A percentile compares a stretch with the other conserved stretches of the same genome.
Evolutionary conservation across 2,888 invertebrate species (phyloP).

Genomic region (Nowickia ferox): DNA sequence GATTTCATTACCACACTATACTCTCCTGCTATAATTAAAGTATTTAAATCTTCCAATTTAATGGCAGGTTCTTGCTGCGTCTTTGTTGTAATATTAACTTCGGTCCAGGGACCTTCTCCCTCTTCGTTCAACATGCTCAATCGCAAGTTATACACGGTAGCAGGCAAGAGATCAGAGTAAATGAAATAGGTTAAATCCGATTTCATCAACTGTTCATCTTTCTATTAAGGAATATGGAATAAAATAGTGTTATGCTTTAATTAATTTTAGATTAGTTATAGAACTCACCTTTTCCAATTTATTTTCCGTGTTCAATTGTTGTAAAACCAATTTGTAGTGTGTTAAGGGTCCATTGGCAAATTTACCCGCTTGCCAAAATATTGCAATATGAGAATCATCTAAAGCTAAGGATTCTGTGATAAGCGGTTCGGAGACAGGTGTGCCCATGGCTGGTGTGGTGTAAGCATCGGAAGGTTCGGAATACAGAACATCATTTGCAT

Average conservation of each 20-base stretch:
- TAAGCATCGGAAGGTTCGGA: conserved; percentile 91
- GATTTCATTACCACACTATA: conserved; percentile 75
- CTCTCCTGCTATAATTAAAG: conserved; percentile 74
- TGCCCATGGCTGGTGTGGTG: conserved; percentile 88
- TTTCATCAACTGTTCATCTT: conserved; percentile 13
- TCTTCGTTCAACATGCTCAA: conserved; percentile 91
- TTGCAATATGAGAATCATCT: conserved; percentile 91
- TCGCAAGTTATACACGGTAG: conserved; percentile 88
- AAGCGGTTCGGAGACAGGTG: conserved; percentile 90
- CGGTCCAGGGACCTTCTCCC: conserved; percentile 90
- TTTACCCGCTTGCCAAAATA: conserved; percentile 94
- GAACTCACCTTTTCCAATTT: conserved; percentile 87
- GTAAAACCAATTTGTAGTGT: conserved; percentile 91
- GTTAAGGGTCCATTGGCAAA: conserved; percentile 94
- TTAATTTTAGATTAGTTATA: background rate
- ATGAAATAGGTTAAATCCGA: conserved; percentile 69
- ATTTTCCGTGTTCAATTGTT: conserved; percentile 84
- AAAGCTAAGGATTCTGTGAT: conserved; percentile 90
- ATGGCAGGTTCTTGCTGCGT: background rate
- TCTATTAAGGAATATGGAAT: conserved; percentile 8
- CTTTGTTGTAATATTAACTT: conserved; percentile 87
- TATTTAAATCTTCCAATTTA: conserved; percentile 67
- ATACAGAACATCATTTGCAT: conserved; percentile 87
- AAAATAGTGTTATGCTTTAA: background rate
- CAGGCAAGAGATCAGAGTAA: conserved; percentile 86